phyloP scores from a whole-genome alignment of 2,113 vertebrate species.

The Prunella fulvescens region DNA sequence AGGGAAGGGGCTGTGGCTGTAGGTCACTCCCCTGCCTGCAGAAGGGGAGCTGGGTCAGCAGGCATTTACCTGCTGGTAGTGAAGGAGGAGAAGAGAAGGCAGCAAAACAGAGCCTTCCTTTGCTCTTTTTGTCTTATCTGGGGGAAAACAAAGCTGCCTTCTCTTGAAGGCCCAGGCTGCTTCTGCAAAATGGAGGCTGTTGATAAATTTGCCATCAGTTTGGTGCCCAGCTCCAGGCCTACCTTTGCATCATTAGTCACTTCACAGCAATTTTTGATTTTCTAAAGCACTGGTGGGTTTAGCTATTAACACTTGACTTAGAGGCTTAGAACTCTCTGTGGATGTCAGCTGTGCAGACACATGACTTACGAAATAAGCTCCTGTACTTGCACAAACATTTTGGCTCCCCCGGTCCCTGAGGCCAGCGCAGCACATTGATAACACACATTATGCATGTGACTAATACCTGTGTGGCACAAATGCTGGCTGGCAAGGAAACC shows the following conservation, averaged over 20 bases:
- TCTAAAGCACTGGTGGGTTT: background rate
- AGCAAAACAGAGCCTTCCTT: background rate
- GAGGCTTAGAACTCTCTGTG: background rate
- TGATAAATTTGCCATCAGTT: background rate
- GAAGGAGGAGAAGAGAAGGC: no score
- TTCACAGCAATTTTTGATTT: background rate
- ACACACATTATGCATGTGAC: background rate
- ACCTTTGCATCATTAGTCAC: background rate
- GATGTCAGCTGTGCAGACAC: constrained; percentile 30
- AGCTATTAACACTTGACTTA: constrained; percentile 3
- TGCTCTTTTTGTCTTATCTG: background rate
- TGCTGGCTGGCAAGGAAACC: background rate
- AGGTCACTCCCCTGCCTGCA: no score
- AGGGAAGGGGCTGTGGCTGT: background rate
- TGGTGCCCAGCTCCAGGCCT: background rate
- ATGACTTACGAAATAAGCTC: constrained; percentile 4
- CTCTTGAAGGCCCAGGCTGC: background rate
- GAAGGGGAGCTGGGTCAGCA: background rate
- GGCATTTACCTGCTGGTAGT: background rate
- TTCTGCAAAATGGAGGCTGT: background rate
- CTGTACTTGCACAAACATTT: constrained; percentile 17
- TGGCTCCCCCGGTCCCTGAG: background rate
- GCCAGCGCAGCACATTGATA: background rate
- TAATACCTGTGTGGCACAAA: constrained; percentile 1
- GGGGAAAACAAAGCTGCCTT: background rate